These are phyloP conservation scores for Takifugu ocellatus DNA, from an alignment of 2,797 vertebrate species.

Conservation along the genomic window DNA sequence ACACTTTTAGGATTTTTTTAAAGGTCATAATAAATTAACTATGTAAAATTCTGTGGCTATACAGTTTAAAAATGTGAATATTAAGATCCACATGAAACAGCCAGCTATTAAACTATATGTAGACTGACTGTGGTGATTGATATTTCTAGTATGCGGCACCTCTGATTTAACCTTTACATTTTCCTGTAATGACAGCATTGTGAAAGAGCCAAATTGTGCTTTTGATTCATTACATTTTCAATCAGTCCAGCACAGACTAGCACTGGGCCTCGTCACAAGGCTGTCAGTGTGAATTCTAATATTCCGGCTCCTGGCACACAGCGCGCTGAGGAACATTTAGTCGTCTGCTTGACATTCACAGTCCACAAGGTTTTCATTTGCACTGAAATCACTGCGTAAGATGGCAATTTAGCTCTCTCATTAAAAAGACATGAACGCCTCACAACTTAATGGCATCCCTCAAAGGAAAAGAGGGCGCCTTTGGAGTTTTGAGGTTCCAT, in stretches of 20 bases:
- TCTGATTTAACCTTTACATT: neutral
- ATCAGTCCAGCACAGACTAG: constrained; percentile 23
- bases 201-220: constrained; percentile 17
- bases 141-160: neutral
- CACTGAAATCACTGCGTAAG: constrained; percentile 69
- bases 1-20: too few species aligned
- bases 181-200: constrained; percentile 8
- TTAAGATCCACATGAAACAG: constrained; percentile 7
- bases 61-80: neutral
- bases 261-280: constrained; percentile 36
- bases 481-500: constrained; percentile 67
- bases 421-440: constrained; percentile 79
- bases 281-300: constrained; percentile 50
- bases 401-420: constrained; percentile 76
- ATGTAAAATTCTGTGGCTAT: too few species aligned
- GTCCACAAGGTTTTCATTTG: constrained; percentile 69
- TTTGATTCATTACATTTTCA: constrained; percentile 40
- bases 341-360: constrained; percentile 68
- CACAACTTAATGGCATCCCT: constrained; percentile 70
- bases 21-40: too few species aligned
- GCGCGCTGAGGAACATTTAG: constrained; percentile 63
- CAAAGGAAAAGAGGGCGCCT: constrained; percentile 59
- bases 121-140: neutral
- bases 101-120: neutral
- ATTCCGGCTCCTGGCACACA: constrained; percentile 46